Evolutionary conservation across 2,113 vertebrate genomes (phyloP).

Genomic region (Felis chaus): DNA sequence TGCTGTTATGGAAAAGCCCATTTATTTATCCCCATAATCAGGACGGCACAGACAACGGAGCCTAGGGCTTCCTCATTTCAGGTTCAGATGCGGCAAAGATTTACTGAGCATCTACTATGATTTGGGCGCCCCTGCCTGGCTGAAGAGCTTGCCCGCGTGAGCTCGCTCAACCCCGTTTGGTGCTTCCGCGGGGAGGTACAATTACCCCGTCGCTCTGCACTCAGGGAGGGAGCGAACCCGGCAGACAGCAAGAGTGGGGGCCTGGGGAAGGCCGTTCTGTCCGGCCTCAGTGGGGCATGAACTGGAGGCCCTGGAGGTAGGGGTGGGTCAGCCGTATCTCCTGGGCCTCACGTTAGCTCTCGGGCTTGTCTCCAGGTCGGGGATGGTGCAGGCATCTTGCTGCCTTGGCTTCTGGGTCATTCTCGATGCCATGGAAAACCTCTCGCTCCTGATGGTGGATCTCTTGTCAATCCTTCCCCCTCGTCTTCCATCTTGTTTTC

Average conservation of each 20-base stretch:
- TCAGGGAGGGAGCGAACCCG: background rate
- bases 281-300: background rate
- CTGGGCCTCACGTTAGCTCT: fast-evolving
- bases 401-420: background rate
- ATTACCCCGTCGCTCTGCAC: fast-evolving
- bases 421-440: background rate
- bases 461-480: background rate
- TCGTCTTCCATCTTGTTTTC: background rate
- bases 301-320: background rate
- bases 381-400: fast-evolving
- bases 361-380: background rate
- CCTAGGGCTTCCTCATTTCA: fast-evolving
- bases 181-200: background rate
- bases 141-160: fast-evolving
- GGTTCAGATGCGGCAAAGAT: background rate
- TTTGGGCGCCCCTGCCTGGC: fast-evolving
- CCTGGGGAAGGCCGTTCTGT: fast-evolving
- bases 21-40: slow-evolving; percentile 44
- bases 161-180: fast-evolving
- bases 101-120: slow-evolving; percentile 27
- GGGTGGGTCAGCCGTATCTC: fast-evolving
- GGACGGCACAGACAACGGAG: background rate
- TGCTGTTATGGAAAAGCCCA: slow-evolving; percentile 11
- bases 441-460: background rate
- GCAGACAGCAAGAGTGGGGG: fast-evolving